phyloP scores from a whole-genome alignment of 1,140 invertebrate genomes.

The Hyles euphorbiae region DNA sequence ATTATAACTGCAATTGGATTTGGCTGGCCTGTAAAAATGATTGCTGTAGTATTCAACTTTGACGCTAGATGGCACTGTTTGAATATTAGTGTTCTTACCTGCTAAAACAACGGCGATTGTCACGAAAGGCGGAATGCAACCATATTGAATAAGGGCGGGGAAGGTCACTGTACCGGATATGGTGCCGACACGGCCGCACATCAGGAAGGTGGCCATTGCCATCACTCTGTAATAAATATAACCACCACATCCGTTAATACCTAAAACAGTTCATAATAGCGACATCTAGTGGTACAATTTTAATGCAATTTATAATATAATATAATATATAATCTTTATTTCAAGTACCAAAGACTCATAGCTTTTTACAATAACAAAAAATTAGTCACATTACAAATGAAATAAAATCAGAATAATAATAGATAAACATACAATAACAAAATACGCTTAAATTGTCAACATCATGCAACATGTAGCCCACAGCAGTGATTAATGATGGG shows the following conservation, averaged over 20 bases:
- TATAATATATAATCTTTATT: too few relatives aligned
- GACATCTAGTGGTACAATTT: neutral
- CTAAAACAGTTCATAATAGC: neutral
- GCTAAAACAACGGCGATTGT: slow-evolving; percentile 53
- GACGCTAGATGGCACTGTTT: neutral
- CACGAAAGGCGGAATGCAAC: slow-evolving; percentile 66
- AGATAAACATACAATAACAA: too few relatives aligned
- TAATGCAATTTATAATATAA: too few relatives aligned
- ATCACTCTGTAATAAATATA: slow-evolving; percentile 53
- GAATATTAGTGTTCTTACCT: slow-evolving; percentile 29
- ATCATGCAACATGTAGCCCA: too few relatives aligned
- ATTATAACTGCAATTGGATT: too few relatives aligned
- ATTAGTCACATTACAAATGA: too few relatives aligned
- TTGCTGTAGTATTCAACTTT: neutral
- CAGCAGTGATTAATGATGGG: too few relatives aligned
- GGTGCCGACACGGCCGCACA: slow-evolving; percentile 64
- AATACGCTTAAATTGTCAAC: too few relatives aligned
- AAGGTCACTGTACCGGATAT: slow-evolving; percentile 63
- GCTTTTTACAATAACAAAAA: too few relatives aligned
- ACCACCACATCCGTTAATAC: neutral
- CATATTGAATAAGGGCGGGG: slow-evolving; percentile 63
- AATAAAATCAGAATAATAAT: too few relatives aligned
- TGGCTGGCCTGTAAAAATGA: too few relatives aligned
- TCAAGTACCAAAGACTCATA: too few relatives aligned
- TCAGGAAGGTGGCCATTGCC: slow-evolving; percentile 67